Evolutionary conservation across 2,888 invertebrate genomes (phyloP).

Genomic region (Mechanitis messenoides): DNA sequence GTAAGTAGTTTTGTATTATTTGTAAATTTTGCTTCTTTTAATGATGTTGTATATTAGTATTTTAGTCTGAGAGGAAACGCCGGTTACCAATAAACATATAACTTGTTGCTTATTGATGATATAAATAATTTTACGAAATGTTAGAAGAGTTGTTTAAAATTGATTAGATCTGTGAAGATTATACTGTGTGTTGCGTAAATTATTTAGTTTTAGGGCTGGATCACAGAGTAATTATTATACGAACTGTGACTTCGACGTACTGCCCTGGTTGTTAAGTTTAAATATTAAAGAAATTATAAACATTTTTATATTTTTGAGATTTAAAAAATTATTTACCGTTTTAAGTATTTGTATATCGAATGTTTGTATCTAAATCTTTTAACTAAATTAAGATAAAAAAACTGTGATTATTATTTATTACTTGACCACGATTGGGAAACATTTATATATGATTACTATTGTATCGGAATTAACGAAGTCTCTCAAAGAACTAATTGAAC

Average conservation of each 20-base stretch:
- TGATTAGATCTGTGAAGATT: slow-evolving; percentile 54
- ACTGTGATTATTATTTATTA: slow-evolving; percentile 75
- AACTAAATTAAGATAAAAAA: slow-evolving; percentile 65
- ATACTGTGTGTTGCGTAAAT: slow-evolving; percentile 64
- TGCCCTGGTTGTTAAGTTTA: slow-evolving; percentile 67
- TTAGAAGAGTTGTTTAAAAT: slow-evolving; percentile 66
- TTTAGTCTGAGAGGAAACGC: slow-evolving; percentile 76
- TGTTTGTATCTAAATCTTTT: slow-evolving; percentile 48
- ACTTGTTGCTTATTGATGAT: slow-evolving; percentile 76
- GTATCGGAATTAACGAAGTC: slow-evolving; percentile 35
- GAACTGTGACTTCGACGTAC: slow-evolving; percentile 29
- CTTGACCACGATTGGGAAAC: slow-evolving; percentile 48
- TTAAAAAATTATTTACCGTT: slow-evolving; percentile 47
- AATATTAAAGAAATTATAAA: slow-evolving; percentile 59
- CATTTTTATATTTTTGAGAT: slow-evolving; percentile 55
- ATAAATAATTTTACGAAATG: slow-evolving; percentile 69
- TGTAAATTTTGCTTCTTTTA: slow-evolving; percentile 71
- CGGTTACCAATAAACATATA: slow-evolving; percentile 76
- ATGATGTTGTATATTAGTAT: slow-evolving; percentile 67
- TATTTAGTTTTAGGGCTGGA: slow-evolving; percentile 55
- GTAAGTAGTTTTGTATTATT: slow-evolving; percentile 61
- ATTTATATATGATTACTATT: slow-evolving; percentile 32
- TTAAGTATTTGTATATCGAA: slow-evolving; percentile 41
- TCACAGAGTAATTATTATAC: slow-evolving; percentile 32
- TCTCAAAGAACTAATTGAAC: slow-evolving; percentile 68